A percentile compares a stretch with the other conserved stretches of the same genome.
Evolutionary conservation across 2,888 invertebrate species (phyloP).

Genomic region (Harpalus rufipes): DNA sequence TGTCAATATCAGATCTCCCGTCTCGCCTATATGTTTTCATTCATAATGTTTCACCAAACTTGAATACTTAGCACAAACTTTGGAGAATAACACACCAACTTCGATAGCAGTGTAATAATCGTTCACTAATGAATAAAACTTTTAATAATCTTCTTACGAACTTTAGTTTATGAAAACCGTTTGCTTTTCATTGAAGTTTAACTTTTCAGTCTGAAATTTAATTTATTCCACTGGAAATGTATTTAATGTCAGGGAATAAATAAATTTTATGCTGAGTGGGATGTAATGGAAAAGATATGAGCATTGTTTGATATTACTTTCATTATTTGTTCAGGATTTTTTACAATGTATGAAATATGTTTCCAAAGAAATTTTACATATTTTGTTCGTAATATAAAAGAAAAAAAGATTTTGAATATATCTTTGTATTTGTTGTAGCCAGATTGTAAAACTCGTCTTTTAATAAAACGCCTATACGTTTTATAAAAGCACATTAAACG

Average conservation of each 20-base stretch:
- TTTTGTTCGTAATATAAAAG: no score
- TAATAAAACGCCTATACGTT: no score
- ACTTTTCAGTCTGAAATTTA: neutral
- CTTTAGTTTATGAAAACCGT: conserved; percentile 13
- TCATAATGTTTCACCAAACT: neutral
- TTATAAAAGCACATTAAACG: no score
- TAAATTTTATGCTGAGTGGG: neutral
- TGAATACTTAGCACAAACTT: neutral
- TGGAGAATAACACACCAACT: neutral
- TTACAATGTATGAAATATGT: no score
- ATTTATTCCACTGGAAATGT: neutral
- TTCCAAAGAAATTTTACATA: no score
- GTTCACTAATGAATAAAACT: conserved; percentile 25
- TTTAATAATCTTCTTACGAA: conserved; percentile 33
- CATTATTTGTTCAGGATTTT: no score
- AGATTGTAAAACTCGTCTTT: no score
- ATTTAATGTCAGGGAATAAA: neutral
- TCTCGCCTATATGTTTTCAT: neutral
- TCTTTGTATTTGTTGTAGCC: no score
- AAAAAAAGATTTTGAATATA: no score
- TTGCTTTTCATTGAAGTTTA: neutral
- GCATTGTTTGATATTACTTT: no score
- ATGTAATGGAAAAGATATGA: no score
- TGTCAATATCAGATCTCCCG: neutral
- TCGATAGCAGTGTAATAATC: neutral